Percentiles rank a stretch among this genome's conserved stretches.
phyloP scores from a whole-genome alignment of 2,797 vertebrate species.

The Adrianichthys oophorus region DNA sequence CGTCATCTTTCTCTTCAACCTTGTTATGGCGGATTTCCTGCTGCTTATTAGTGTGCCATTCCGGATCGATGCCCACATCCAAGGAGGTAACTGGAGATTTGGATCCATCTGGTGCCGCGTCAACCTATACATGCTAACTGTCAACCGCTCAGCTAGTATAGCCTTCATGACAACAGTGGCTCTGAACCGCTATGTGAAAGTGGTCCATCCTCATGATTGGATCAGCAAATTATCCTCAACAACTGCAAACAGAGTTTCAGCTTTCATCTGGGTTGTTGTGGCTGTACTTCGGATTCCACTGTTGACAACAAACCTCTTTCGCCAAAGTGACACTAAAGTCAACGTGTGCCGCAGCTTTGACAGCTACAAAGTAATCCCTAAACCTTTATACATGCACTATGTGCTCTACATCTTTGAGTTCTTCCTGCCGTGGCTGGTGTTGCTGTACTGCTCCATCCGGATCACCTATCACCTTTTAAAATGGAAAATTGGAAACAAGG shows the following conservation, averaged over 20 bases:
- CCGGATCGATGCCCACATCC: slow-evolving; percentile 58
- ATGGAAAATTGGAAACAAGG: slow-evolving; percentile 44
- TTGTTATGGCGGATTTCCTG: slow-evolving; percentile 76
- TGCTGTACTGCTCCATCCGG: slow-evolving; percentile 72
- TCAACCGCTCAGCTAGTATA: slow-evolving; percentile 74
- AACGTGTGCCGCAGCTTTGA: slow-evolving; percentile 65
- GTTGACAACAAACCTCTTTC: slow-evolving; percentile 44
- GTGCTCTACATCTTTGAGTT: slow-evolving; percentile 63
- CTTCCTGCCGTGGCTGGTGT: slow-evolving; percentile 67
- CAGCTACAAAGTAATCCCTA: neutral
- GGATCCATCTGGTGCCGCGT: slow-evolving; percentile 56
- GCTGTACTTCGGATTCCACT: slow-evolving; percentile 68
- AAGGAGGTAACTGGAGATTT: slow-evolving; percentile 58
- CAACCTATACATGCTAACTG: slow-evolving; percentile 73
- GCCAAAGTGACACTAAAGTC: rapidly evolving
- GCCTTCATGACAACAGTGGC: slow-evolving; percentile 75
- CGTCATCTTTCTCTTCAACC: slow-evolving; percentile 71
- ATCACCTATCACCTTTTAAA: slow-evolving; percentile 59
- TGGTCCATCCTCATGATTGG: slow-evolving; percentile 71
- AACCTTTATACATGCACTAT: slow-evolving; percentile 59
- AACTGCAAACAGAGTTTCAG: slow-evolving; percentile 9
- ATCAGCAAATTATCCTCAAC: slow-evolving; percentile 30
- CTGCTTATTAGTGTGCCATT: slow-evolving; percentile 75
- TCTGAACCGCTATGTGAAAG: slow-evolving; percentile 78
- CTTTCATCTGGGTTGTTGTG: slow-evolving; percentile 62